Evolutionary conservation across 2,113 vertebrate species (phyloP).

Genomic region (Nyctereutes procyonoides): DNA sequence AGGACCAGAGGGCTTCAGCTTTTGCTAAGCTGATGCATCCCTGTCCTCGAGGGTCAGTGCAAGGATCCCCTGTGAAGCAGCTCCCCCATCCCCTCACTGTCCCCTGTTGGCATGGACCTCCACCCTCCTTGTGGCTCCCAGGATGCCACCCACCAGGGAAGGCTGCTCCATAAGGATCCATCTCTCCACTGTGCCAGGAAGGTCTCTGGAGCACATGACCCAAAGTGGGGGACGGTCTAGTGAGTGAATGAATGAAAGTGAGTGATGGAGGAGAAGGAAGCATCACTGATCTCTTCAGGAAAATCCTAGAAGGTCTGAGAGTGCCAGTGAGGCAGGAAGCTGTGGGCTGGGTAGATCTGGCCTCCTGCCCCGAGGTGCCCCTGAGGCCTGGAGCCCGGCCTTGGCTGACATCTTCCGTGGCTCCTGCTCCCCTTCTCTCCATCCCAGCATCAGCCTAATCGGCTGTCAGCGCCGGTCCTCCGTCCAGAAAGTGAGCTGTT

Average conservation of each 20-base stretch:
- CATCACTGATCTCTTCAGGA: neutral
- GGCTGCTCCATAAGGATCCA: neutral
- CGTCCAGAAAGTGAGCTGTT: conserved; percentile 69
- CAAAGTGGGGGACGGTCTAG: neutral
- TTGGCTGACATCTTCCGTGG: neutral
- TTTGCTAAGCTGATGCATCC: neutral
- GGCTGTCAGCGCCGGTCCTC: conserved; percentile 43
- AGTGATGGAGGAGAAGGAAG: neutral
- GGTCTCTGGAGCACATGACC: neutral
- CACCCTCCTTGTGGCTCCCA: neutral
- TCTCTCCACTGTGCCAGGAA: neutral
- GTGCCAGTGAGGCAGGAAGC: neutral
- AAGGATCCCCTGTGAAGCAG: neutral
- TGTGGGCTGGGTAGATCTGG: neutral
- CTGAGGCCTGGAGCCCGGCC: neutral
- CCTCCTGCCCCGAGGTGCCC: neutral
- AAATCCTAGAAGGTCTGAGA: neutral
- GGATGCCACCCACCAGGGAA: accelerated
- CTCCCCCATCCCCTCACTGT: neutral
- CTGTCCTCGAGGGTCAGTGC: neutral
- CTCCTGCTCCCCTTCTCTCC: neutral
- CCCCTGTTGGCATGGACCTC: neutral
- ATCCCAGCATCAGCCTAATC: neutral
- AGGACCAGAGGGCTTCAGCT: neutral
- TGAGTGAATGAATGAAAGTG: neutral